Evolutionary conservation across 2,888 invertebrate species (phyloP), one percentile per base, ranked within the genome.

Genomic region (Ectemnius lituratus): DNA sequence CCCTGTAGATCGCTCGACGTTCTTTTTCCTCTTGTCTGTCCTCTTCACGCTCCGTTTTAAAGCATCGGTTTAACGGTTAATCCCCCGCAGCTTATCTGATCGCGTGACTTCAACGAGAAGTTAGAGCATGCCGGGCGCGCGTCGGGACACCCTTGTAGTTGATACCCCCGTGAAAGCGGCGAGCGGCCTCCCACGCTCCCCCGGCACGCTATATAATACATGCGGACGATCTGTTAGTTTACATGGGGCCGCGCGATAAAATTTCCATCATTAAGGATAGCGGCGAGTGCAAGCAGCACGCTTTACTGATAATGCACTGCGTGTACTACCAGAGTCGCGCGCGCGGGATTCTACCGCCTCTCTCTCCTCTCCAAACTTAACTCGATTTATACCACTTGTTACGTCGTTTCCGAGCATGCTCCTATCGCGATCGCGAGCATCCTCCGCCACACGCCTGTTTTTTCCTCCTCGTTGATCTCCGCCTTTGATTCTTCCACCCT

Each of bases 61-160:
- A 72, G 70, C 74, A 62, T 67, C 76, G 85, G 79, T 85, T 84
- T 82, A 85, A 85, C 81, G 74, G 85, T 84, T 87, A 87, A 87
- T 87, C 85, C 83, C 75, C 76, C 69, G 75, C 37, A 74, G 87
- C 84, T 88, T 87, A 88, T 87, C 88, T 77, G 86, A 88, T 88
- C 85, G 88, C 88, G 87, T 88, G 87, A 88, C 85, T 86, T 74
- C 78, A 79, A 82, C 80, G 78, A 80, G 80, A 82, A 82, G 82
- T 79, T 84, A 70, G 76, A 84, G 81, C 75, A 80, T 27, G 74
- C 76, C 37, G 37, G 37, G 37, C 62, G 73, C 72, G 58, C 52
- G 67, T 28, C 67, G 37, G 69, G 79, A 74, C 71, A 75, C 74
- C 70, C 74, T 46, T 37, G 46, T 20, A 62, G 37, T 37, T 37